Evolutionary conservation across 2,888 invertebrate species (phyloP).

Genomic region (Aproaerema taeniolella): DNA sequence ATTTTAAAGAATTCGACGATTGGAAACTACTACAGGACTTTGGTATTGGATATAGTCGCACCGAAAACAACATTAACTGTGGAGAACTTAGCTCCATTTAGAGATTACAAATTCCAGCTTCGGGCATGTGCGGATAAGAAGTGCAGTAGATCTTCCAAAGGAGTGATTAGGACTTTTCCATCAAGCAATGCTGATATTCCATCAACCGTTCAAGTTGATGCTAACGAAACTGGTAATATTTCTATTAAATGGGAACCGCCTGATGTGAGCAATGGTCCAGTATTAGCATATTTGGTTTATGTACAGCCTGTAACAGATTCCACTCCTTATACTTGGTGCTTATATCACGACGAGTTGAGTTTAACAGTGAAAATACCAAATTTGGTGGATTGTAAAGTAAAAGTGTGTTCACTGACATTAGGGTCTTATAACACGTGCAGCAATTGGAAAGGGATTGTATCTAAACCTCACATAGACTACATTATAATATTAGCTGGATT

Average conservation of each 20-base stretch:
- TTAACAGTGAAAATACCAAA: conserved; percentile 26
- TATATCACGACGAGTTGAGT: conserved; percentile 31
- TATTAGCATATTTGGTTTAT: conserved; percentile 55
- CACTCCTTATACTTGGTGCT: conserved; percentile 44
- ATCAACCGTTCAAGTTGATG: conserved; percentile 27
- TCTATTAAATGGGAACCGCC: conserved; percentile 53
- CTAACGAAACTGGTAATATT: conserved; percentile 34
- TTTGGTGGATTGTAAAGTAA: conserved; percentile 34
- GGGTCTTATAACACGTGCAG: conserved; percentile 35
- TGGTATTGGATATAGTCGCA: conserved; percentile 39
- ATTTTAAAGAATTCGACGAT: conserved; percentile 39
- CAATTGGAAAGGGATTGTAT: conserved; percentile 21
- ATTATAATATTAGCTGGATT: conserved; percentile 33
- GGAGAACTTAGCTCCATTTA: conserved; percentile 49
- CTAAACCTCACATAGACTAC: not conserved
- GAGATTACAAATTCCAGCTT: conserved; percentile 58
- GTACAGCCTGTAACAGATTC: conserved; percentile 31
- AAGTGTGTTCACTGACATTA: conserved; percentile 38
- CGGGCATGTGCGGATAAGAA: conserved; percentile 42
- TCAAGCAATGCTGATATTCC: conserved; percentile 46
- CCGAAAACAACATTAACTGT: conserved; percentile 39
- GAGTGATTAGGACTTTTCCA: conserved; percentile 46
- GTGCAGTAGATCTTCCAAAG: conserved; percentile 53
- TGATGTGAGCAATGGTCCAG: conserved; percentile 48
- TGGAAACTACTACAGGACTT: conserved; percentile 38